Evolutionary conservation across 2,113 vertebrate genomes (phyloP), one percentile per base, ranked within the genome.

Genomic region (Empidonax traillii): DNA sequence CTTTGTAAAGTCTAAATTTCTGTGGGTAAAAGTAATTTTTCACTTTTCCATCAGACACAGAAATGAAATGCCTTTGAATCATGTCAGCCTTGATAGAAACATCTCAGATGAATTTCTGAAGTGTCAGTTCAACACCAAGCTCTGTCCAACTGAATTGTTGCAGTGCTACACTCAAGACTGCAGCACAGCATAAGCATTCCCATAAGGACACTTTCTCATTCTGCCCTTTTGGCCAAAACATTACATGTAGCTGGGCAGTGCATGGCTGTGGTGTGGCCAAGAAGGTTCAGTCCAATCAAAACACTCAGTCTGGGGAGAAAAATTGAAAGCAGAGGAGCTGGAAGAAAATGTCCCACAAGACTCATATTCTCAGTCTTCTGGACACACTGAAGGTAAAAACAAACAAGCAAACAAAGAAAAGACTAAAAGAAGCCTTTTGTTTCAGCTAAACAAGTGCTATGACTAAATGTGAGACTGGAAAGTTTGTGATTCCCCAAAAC

Each of bases 21-120:
- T 63, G 46, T 61, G 74, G 56, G 44, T 43, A 52, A 31, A 76
- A 86, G 89, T 69, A 82, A 93, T 95, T 83, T 88, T 93, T 95
- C 92, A 95, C 37, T 95, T 96, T 96, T 95, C 83, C 88, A 92
- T 94, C 93, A 94, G 72, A 73, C 53, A 80, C 31, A 76, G 67
- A 92, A 96, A 87, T 61, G 69, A 87, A 92, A 82, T 43, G 58
- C 37, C 83, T 93, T 77, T 86, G 55, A 95, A 92, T 93, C 83
- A 86, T 19, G 44, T 80, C 62, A 85, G 41, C 67, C 79, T 59
- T 69, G 84, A 73, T 3, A 85, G 59, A 93, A 90, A 89, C 5
- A 5, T 55, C 31, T 89, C 66, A 82, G 77, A 58, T 49, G 41
- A 78, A 85, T 89, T 78, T 85, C 69, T 47, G n/a, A 31, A 49